phyloP scores from a whole-genome alignment of 2,888 invertebrate species.

The Erynnis tages region DNA sequence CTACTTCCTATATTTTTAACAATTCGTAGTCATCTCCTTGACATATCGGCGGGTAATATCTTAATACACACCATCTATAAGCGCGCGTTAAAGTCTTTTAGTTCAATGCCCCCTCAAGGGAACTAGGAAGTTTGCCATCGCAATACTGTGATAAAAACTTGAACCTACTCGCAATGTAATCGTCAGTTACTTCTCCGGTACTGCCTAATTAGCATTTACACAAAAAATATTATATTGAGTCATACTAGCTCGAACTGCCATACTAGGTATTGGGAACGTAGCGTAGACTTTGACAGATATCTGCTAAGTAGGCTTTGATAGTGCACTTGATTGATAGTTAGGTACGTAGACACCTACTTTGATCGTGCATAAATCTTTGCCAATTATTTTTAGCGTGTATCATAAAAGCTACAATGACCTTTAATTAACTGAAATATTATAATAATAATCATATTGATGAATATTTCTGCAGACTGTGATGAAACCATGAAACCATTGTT shows the following conservation, averaged over 20 bases:
- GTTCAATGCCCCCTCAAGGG: slow-evolving; percentile 55
- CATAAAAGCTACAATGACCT: too few relatives aligned
- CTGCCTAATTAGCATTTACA: slow-evolving; percentile 26
- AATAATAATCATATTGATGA: too few relatives aligned
- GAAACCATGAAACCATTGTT: too few relatives aligned
- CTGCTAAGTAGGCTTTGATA: background rate
- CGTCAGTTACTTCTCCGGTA: slow-evolving; percentile 32
- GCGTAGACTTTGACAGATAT: background rate
- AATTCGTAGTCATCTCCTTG: slow-evolving; percentile 5
- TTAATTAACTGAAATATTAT: too few relatives aligned
- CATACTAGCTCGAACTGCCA: background rate
- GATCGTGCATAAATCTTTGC: too few relatives aligned
- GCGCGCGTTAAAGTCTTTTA: slow-evolving; percentile 54
- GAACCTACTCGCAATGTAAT: slow-evolving; percentile 41
- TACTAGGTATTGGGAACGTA: background rate
- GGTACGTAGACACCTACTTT: too few relatives aligned
- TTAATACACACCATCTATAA: slow-evolving; percentile 7
- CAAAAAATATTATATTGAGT: slow-evolving; percentile 17
- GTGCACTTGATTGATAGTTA: too few relatives aligned
- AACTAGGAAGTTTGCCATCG: slow-evolving; percentile 58
- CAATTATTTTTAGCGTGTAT: too few relatives aligned
- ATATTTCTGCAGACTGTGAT: too few relatives aligned
- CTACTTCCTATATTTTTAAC: background rate
- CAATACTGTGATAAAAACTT: slow-evolving; percentile 48
- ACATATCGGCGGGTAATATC: background rate